These are phyloP conservation scores for Enteromius thamalakanensis DNA, from an alignment of 2,797 vertebrate genomes.

Conservation along the genomic window DNA sequence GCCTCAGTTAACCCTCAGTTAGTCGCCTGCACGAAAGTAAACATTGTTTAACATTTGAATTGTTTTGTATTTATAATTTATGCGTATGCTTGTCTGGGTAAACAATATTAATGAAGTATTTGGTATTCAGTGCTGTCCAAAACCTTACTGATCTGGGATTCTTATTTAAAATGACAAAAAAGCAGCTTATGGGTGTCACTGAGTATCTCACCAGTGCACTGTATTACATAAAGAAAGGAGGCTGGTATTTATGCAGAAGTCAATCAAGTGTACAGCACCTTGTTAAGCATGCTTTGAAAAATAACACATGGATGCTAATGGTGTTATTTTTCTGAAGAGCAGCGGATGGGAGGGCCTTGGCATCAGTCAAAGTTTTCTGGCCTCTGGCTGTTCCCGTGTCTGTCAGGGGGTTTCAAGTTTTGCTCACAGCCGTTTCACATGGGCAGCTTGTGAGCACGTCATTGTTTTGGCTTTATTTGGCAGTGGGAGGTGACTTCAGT, in stretches of 20 bases:
- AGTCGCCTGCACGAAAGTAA: no score
- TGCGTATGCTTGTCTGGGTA: neutral
- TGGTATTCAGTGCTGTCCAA: neutral
- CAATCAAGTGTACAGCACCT: neutral
- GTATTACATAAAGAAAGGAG: neutral
- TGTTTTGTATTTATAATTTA: neutral
- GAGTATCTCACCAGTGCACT: neutral
- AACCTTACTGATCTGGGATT: neutral
- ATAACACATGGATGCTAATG: neutral
- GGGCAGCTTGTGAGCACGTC: slow-evolving; percentile 72
- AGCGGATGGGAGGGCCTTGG: slow-evolving; percentile 45
- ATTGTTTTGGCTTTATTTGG: slow-evolving; percentile 79
- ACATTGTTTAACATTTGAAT: neutral
- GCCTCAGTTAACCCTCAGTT: neutral
- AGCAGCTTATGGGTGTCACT: neutral
- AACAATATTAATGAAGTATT: neutral
- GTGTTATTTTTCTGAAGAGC: slow-evolving; percentile 4
- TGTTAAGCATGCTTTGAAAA: neutral
- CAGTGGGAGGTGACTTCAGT: slow-evolving; percentile 73
- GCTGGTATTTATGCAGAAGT: neutral
- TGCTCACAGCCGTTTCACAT: slow-evolving; percentile 76
- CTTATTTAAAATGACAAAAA: neutral
- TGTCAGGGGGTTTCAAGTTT: slow-evolving; percentile 58
- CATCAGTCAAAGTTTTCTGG: slow-evolving; percentile 42
- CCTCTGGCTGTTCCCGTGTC: slow-evolving; percentile 66